Base-by-base conservation (phyloP, 2,888 invertebrate genomes). In the Drosophila birchii region DNA sequence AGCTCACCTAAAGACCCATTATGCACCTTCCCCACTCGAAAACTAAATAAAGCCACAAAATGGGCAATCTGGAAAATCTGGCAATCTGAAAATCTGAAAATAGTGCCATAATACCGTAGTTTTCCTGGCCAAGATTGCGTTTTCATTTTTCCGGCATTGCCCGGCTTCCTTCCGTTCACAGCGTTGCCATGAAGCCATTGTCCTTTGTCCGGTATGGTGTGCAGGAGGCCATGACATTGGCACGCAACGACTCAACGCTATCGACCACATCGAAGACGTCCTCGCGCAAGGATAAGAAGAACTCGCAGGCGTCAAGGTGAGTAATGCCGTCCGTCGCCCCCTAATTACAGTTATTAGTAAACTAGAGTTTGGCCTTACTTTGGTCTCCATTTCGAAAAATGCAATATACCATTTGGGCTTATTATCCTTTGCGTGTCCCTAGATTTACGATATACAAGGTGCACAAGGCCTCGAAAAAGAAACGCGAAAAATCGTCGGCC, bases 391-490 rank as follows among this genome's bases (percentile, higher is more conserved):
- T 26, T 26, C 26, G 26, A 5, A 26, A 32, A 75, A 64, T 76
- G 66, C 67, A 78, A 75, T 78, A 73, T 64, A 23, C 67, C 59
- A 36, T 59, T 59, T 26, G 74, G 72, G 73, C 79, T 57, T 45
- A 76, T 80, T 83, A 77, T 76, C 56, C 44, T 58, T n/a, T 7
- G 3, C 38, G 7, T 7, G 3, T 3, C 38, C 26, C 26, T 5
- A 94, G 97, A 82, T 97, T 97, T 93, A 97, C 97, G 76, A 97
- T 97, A 91, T 97, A 97, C 93, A 97, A 97, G 93, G 97, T 97
- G 64, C 97, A 98, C 93, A 98, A 98, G 93, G 98, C 98, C 49
- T 97, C 97, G 91, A 96, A 97, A 92, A 98, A 98, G 94, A 98
- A 98, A 93, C 94, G 97, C 56, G 98, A 98, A 91, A 98, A 98